Base-by-base conservation (phyloP, 2,113 vertebrate species). In the Melanostigma gelatinosum region DNA sequence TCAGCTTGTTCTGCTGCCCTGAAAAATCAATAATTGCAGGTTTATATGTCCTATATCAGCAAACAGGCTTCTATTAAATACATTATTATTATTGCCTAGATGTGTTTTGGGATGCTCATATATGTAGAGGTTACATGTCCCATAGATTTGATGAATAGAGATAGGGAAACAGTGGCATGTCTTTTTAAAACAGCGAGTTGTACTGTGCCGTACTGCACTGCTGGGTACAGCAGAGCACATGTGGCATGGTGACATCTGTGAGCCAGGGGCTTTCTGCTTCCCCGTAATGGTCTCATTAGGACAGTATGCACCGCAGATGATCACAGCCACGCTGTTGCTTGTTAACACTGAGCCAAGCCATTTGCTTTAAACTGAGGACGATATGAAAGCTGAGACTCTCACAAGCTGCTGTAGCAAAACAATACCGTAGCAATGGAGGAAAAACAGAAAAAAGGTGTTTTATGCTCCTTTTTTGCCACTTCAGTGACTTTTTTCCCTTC, bases 321-420 rank as follows among this genome's bases (percentile, higher is more conserved):
- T 85, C 83, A 67, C 85, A 82, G 55, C 60, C 60, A 38, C 18
- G 11, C 74, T 50, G 82, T 46, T 72, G 68, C 86, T 81, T 81
- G 68, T 88, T 82, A 78, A 68, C 61, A 72, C 74, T 54, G 50
- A 82, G 68, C 80, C 24, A 22, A 81, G 18, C 82, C 71, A 50
- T 88, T 86, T 85, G 82, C 72, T 71, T 68, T 77, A 70, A 77
- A 69, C 58, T 44, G 63, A 73, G 32, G 38, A 66, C 44, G 79
- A 83, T 57, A 79, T 64, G 68, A 85, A 80, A 84, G 63, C 82
- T 71, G 79, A 85, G 70, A 58, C 32, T 78, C 48, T 24, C 60
- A 68, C 82, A 76, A 82, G 84, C 82, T 75, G 72, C 75, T 71
- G 77, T 57, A 24, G 34, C 11, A 74, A 68, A 73, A 79, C 66